A percentile compares a stretch with the other conserved stretches of the same genome.
Conservation (phyloP, 2,113 vertebrate species). For the Heterochromis multidens region DNA sequence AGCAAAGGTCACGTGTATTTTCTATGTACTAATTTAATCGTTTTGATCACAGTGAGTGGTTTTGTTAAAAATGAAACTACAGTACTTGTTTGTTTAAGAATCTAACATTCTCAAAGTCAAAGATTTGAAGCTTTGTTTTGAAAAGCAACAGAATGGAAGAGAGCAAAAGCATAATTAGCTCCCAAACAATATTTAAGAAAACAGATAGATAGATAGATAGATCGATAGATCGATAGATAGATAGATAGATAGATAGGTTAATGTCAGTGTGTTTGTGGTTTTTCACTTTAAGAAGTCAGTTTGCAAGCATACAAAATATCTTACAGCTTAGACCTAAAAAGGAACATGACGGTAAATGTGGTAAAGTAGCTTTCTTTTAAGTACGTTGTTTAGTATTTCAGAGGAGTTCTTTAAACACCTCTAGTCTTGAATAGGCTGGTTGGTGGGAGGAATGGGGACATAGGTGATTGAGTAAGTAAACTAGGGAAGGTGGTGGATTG, state of each 20-base stretch:
- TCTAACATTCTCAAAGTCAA: no score
- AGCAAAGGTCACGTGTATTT: no score
- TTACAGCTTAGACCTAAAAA: neutral
- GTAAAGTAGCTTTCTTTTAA: neutral
- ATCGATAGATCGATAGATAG: no score
- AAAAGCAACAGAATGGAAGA: neutral
- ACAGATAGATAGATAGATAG: neutral
- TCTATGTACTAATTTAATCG: no score
- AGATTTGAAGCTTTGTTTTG: neutral
- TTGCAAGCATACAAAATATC: neutral
- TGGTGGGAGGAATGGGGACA: neutral
- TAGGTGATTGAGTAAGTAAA: conserved; percentile 3
- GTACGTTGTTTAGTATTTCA: conserved; percentile 42
- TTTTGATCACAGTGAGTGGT: no score
- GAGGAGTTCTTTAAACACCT: conserved; percentile 33
- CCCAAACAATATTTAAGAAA: no score
- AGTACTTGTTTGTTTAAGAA: no score
- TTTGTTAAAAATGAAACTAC: no score
- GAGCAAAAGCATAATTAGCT: neutral
- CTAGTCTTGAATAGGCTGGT: neutral
- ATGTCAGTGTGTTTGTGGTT: neutral
- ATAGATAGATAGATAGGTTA: no score
- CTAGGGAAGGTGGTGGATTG: conserved; percentile 8
- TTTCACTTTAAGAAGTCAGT: neutral
- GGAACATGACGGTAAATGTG: neutral